Percentiles rank a stretch among this genome's conserved stretches.
Evolutionary conservation across 2,113 vertebrate genomes (phyloP).

Genomic region (Podarcis raffonei): DNA sequence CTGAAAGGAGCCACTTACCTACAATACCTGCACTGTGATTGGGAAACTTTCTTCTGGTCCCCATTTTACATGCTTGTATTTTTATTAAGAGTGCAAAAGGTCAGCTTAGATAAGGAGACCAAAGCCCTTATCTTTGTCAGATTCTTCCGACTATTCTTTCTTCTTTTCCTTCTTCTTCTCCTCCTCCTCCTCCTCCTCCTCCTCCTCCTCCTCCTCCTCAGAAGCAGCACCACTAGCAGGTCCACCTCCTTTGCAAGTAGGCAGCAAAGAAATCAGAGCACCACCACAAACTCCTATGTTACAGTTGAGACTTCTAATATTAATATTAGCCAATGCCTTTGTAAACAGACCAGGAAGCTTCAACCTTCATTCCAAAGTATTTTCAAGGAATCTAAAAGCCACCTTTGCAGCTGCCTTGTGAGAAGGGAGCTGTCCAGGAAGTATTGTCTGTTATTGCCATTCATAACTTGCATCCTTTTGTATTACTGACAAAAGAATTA

Average conservation of each 20-base stretch:
- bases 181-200: too few relatives aligned
- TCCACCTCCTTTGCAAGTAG: too few relatives aligned
- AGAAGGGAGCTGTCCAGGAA: not conserved
- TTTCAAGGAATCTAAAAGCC: not conserved
- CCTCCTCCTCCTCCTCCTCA: not conserved
- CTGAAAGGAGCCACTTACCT: not conserved
- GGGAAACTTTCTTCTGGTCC: fast-evolving
- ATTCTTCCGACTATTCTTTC: not conserved
- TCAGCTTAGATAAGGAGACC: not conserved
- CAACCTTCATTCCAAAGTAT: not conserved
- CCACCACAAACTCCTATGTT: too few relatives aligned
- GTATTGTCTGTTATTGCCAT: not conserved
- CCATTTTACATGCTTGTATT: too few relatives aligned
- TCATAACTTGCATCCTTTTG: not conserved
- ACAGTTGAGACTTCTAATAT: not conserved
- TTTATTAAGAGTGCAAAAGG: too few relatives aligned
- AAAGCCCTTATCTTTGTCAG: not conserved
- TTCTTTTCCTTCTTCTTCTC: too few relatives aligned
- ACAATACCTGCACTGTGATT: not conserved
- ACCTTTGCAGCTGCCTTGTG: not conserved
- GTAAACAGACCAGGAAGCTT: not conserved
- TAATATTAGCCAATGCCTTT: not conserved
- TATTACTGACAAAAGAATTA: not conserved
- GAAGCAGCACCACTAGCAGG: not conserved
- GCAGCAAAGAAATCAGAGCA: too few relatives aligned